Base-by-base conservation (phyloP, 2,888 invertebrate genomes). In the Orthosia incerta region DNA sequence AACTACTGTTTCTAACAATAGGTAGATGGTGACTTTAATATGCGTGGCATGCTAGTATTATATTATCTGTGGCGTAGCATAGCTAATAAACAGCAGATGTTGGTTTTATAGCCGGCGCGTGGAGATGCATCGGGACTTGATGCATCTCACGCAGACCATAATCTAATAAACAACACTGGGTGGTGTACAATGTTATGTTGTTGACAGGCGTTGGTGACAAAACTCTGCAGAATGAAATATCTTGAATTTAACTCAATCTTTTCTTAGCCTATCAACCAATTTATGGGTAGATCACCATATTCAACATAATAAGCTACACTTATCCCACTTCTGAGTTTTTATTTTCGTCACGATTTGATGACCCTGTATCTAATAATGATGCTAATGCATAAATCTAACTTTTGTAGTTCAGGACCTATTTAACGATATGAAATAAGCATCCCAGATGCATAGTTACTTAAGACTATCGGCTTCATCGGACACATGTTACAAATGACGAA, bases 401-500 rank as follows among this genome's bases (percentile, higher is more conserved):
- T 5, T 18, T 50, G 62, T 15, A 15, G 11, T 26, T 63, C 13
- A 51, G 16, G 12, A 45, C 13, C 45, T 53, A 46, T 56, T 11
- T 39, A 69, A 20, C 20, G 9, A 18, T 20, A 23, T 12, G 11
- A 61, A 60, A 45, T 46, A 50, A 57, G 16, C 11, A 26, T 23
- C n/a, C 45, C 48, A 60, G 56, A 68, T 39, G 51, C 51, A 31
- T 16, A 70, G 18, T 57, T 20, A 65, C 26, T 39, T 48, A 53
- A 11, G 48, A 26, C n/a, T 46, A 51, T 26, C 51, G 48, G 13
- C 20, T 50, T 50, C 23, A 26, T 55, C 61, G 46, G 5, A 31
- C 70, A 79, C 60, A 66, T 79, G 80, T 57, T n/a, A 60, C 46
- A 61, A 63, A 75, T 46, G 51, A 55, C 63, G 66, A 80, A 71